phyloP scores from a whole-genome alignment of 1,140 invertebrate genomes.

The Sitodiplosis mosellana region DNA sequence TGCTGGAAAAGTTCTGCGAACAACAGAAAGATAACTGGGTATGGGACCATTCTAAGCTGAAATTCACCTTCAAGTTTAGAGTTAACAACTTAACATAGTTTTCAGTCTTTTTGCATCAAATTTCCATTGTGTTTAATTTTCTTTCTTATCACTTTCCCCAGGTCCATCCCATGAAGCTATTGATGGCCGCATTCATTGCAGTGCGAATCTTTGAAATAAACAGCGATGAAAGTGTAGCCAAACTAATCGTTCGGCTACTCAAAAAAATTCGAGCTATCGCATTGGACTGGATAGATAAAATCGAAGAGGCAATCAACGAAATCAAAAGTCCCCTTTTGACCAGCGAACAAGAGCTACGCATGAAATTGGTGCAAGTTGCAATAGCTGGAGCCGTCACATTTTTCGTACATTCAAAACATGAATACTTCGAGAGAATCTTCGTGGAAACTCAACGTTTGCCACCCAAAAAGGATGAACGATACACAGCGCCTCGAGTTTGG shows the following conservation, averaged over 20 bases:
- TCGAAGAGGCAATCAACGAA: neutral
- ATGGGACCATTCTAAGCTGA: too few species aligned
- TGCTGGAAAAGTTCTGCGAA: neutral
- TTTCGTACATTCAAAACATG: neutral
- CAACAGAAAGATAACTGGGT: neutral
- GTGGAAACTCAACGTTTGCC: neutral
- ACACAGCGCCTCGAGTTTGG: neutral
- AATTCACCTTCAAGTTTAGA: too few species aligned
- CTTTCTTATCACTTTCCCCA: too few species aligned
- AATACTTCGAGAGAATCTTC: neutral
- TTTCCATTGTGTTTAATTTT: too few species aligned
- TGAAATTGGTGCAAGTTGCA: neutral
- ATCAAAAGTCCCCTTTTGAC: neutral
- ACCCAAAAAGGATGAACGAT: too few species aligned
- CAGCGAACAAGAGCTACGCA: neutral
- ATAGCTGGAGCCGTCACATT: neutral
- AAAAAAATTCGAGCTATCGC: neutral
- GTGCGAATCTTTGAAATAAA: neutral
- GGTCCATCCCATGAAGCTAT: neutral
- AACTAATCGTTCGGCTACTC: neutral
- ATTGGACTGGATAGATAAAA: neutral
- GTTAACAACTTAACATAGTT: too few species aligned
- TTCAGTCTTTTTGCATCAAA: too few species aligned
- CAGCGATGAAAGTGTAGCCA: neutral
- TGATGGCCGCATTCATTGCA: neutral